Conservation (phyloP, 2,113 vertebrate species). For the Eulacestoma nigropectus region DNA sequence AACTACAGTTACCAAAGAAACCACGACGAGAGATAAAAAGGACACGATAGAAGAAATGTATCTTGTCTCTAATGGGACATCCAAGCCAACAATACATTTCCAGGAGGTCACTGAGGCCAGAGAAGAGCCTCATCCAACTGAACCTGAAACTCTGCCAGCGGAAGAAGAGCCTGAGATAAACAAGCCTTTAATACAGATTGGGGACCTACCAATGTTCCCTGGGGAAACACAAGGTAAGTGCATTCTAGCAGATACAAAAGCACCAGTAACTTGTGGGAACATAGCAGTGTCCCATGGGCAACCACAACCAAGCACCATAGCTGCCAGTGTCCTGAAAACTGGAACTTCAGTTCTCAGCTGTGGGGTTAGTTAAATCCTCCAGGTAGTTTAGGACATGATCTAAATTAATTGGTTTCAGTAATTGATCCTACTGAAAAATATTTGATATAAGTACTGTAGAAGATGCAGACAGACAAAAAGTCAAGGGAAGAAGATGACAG, state of each 20-base stretch:
- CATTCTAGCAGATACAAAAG: not conserved
- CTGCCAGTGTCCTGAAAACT: not conserved
- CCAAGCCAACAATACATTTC: conserved; percentile 24
- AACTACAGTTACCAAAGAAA: not conserved
- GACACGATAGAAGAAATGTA: conserved; percentile 42
- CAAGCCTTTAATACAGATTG: not conserved
- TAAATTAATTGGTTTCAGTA: not conserved
- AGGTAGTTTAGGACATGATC: not conserved
- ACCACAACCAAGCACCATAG: not conserved
- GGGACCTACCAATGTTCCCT: not conserved
- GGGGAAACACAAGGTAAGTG: conserved; percentile 5
- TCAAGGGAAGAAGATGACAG: not conserved
- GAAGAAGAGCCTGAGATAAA: not conserved
- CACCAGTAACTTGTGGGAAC: not conserved
- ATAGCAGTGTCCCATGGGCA: not conserved
- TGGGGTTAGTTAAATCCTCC: not conserved
- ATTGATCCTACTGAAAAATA: fast-evolving
- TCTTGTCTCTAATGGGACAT: conserved; percentile 26
- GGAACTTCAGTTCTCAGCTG: not conserved
- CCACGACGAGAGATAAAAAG: conserved; percentile 10
- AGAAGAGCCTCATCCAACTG: not conserved
- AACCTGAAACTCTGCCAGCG: not conserved
- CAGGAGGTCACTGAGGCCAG: not conserved
- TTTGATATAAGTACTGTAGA: not conserved
- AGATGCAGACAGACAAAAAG: not conserved